Base-by-base conservation (phyloP, 2,113 vertebrate species). In the Galemys pyrenaicus region DNA sequence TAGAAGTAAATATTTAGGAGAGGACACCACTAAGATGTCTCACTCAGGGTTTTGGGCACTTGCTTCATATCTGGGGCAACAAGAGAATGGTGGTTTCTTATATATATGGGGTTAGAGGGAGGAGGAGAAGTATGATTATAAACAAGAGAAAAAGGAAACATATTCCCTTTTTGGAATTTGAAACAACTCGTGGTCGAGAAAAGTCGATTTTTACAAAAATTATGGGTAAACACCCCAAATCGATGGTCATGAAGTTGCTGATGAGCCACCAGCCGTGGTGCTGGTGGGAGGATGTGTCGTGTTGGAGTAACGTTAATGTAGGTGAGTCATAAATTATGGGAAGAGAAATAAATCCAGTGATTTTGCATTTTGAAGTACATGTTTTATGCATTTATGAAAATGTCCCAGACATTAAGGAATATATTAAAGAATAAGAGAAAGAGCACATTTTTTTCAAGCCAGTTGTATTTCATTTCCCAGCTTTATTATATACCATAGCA, bases 311-410 rank as follows among this genome's bases (percentile, higher is more conserved):
- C 96, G 90, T 71, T 73, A 95, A 85, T 88, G 74, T 68, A 75
- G 65, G 67, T 94, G 96, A 96, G 96, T 93, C 82, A 96, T 87
- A 96, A 96, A 94, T 46, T 93, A 96, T 93, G 77, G 87, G 82
- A 77, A 49, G 94, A 95, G 82, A 97, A 97, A 93, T 71, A 93
- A 2, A 24, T 81, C 28, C 73, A 91, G 95, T 96, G 92, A 96
- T 95, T 93, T 94, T 96, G 6, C 79, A 97, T 96, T 95, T 95
- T 90, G 70, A 94, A 96, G 41, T 97, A 95, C n/a, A 84, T 89
- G 56, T 84, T 96, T 97, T 96, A 95, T 96, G 49, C 64, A 96
- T 97, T 97, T 94, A 96, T 97, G 87, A 96, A 97, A 96, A 93
- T 91, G 58, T 12, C 9, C 56, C 92, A 91, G 92, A 93, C 92